phyloP scores from a whole-genome alignment of 2,797 vertebrate genomes.

The Hirundo rustica region DNA sequence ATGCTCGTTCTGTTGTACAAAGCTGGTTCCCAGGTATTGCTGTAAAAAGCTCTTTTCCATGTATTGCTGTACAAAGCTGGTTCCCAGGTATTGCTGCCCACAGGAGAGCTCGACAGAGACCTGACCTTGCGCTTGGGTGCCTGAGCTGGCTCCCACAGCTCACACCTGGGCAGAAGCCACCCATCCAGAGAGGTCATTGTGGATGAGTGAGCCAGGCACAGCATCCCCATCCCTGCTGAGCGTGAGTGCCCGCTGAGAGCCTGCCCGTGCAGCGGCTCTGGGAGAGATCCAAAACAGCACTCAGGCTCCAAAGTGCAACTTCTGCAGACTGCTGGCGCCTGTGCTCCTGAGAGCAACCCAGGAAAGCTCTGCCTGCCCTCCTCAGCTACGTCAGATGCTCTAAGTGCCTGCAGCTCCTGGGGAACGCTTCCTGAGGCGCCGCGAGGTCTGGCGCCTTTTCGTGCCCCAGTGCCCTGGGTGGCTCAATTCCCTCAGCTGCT shows the following conservation, averaged over 20 bases:
- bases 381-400: neutral
- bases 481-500: neutral
- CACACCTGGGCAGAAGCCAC: neutral
- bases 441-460: neutral
- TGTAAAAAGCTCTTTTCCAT: neutral
- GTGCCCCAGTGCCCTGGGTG: neutral
- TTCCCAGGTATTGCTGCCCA: neutral
- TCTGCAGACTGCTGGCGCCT: conserved; percentile 54
- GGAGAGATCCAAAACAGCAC: conserved; percentile 62
- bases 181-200: neutral
- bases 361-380: conserved; percentile 28
- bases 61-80: neutral
- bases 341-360: conserved; percentile 10
- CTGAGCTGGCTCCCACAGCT: neutral
- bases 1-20: neutral
- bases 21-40: neutral
- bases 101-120: neutral
- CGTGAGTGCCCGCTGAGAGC: neutral
- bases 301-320: conserved; percentile 48
- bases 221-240: neutral
- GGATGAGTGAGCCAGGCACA: neutral
- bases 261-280: neutral
- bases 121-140: neutral
- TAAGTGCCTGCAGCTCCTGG: conserved; percentile 15
- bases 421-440: neutral